These are phyloP conservation scores for Illadopsis cleaveri DNA, from an alignment of 2,113 vertebrate genomes.

Conservation along the genomic window DNA sequence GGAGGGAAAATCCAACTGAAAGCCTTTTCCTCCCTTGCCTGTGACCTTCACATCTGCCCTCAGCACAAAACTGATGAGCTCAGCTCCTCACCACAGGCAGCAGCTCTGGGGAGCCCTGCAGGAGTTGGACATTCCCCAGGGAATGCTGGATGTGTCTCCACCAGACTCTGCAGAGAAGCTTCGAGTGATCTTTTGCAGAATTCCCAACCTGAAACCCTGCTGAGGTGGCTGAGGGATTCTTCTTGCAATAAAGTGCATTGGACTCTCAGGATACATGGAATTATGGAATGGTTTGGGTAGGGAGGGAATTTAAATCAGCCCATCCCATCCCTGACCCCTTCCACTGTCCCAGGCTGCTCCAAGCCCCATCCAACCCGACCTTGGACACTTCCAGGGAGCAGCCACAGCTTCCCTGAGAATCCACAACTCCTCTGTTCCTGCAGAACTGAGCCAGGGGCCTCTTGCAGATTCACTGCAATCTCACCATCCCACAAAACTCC, in stretches of 20 bases:
- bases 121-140: not conserved
- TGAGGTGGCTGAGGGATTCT: not conserved
- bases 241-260: not conserved
- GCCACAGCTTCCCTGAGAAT: not conserved
- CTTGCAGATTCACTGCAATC: not conserved
- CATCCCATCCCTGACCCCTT: not conserved
- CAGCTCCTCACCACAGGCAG: not conserved
- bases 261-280: not conserved
- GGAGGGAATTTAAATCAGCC: not conserved
- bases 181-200: not conserved
- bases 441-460: not conserved
- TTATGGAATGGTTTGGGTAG: not conserved
- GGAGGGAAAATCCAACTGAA: not conserved
- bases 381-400: not conserved
- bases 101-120: not conserved
- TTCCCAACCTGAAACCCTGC: not conserved
- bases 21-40: not conserved
- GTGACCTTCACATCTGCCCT: not conserved
- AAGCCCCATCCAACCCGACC: accelerated
- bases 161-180: accelerated
- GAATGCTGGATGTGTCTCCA: not conserved
- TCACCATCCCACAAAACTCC: not conserved
- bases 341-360: not conserved
- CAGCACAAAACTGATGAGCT: not conserved
- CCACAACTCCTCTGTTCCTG: not conserved